These are phyloP conservation scores for Ephialtes manifestator DNA, from an alignment of 2,888 invertebrate species.

Conservation along the genomic window DNA sequence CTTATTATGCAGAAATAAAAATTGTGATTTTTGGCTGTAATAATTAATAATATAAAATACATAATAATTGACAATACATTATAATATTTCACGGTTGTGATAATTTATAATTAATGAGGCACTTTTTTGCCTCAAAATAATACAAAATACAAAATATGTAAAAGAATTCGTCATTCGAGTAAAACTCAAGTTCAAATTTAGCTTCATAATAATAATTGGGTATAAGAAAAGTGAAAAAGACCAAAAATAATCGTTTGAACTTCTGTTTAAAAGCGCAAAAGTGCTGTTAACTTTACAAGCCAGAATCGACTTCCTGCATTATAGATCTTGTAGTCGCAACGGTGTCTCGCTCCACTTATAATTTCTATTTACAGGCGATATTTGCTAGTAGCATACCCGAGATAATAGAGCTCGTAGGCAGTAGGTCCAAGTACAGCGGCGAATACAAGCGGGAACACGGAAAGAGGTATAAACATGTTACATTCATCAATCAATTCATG, in stretches of 20 bases:
- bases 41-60: no score
- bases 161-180: background rate
- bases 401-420: slow-evolving; percentile 99
- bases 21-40: no score
- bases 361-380: slow-evolving; percentile 97
- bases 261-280: background rate
- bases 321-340: slow-evolving; percentile 48
- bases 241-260: background rate
- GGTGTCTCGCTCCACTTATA: slow-evolving; percentile 75
- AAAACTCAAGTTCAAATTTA: background rate
- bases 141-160: no score
- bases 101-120: no score
- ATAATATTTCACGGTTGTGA: no score
- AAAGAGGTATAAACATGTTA: slow-evolving; percentile 93
- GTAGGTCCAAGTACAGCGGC: slow-evolving; percentile 99
- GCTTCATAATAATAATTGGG: background rate
- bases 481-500: slow-evolving; percentile 69
- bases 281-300: slow-evolving; percentile 2
- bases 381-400: slow-evolving; percentile 99
- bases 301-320: slow-evolving; percentile 25
- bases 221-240: background rate
- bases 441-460: slow-evolving; percentile 99
- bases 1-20: no score
- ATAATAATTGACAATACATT: no score
- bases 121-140: no score